phyloP scores from a whole-genome alignment of 2,888 invertebrate genomes.

The Campoplex capitator region DNA sequence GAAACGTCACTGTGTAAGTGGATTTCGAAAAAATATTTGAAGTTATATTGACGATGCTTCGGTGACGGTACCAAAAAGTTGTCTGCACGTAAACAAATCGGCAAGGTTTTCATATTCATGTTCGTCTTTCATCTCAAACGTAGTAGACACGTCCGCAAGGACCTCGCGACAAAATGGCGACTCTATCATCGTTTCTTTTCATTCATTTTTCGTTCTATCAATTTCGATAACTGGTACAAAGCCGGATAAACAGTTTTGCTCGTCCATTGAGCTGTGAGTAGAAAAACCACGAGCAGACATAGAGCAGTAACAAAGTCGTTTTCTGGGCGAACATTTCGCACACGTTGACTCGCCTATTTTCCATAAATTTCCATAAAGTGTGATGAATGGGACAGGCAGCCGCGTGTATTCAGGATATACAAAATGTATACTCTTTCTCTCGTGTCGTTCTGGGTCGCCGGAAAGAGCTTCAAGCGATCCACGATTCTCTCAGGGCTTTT shows the following conservation, averaged over 20 bases:
- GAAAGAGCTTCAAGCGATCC: slow-evolving; percentile 58
- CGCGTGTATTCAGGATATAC: slow-evolving; percentile 58
- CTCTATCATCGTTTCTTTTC: slow-evolving; percentile 34
- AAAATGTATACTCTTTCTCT: slow-evolving; percentile 54
- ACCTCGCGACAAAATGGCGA: slow-evolving; percentile 2
- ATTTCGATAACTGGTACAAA: slow-evolving; percentile 52
- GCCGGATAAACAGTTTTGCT: slow-evolving; percentile 69
- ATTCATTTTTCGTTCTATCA: slow-evolving; percentile 47
- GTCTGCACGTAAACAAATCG: not conserved
- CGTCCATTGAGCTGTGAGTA: slow-evolving; percentile 49
- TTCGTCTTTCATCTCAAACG: not conserved
- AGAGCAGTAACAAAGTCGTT: slow-evolving; percentile 8
- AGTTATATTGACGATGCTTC: too few relatives aligned
- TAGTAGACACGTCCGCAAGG: not conserved
- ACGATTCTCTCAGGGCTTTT: slow-evolving; percentile 47
- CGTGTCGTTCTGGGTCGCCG: slow-evolving; percentile 34
- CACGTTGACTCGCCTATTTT: slow-evolving; percentile 61
- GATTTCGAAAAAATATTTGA: not conserved
- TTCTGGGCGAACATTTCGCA: slow-evolving; percentile 47
- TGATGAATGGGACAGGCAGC: slow-evolving; percentile 70
- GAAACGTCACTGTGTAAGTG: not conserved
- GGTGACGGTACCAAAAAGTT: not conserved
- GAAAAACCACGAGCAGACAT: slow-evolving; percentile 35
- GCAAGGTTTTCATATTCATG: not conserved
- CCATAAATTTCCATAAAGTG: slow-evolving; percentile 74